Evolutionary conservation across 1,140 invertebrate species (phyloP), one percentile per base, ranked within the genome.

Genomic region (Bombus sibiricus): DNA sequence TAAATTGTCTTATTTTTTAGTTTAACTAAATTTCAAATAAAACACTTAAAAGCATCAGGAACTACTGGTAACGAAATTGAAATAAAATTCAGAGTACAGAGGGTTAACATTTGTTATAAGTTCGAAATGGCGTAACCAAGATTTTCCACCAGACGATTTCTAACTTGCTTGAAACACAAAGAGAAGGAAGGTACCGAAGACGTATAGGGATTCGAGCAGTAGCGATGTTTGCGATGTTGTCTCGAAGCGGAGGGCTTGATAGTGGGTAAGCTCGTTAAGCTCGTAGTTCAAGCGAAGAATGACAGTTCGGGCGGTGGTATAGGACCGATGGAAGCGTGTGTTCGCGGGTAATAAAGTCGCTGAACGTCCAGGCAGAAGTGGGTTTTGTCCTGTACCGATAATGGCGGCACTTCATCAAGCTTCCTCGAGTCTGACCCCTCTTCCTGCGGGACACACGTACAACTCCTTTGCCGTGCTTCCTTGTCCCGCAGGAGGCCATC

Each of bases 331-430:
- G 91, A 92, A 91, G 91, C 89, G 89, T 89, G 90, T 92, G 91
- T 90, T 92, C 92, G 93, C 93, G 93, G 92, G 92, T 94, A 94
- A 95, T 95, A 95, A 95, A 94, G 93, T 93, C 92, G 92, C 91
- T 92, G 89, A 87, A 82, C 82, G 89, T 88, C 87, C 87, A 81
- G 64, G 71, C 80, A 80, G 84, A 93, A 93, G 92, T 93, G 91
- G 92, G 92, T 94, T 94, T 94, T 93, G 94, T 94, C 93, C 92
- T 92, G 92, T 92, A 92, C 93, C 92, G 93, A 95, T 95, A 94
- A 95, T 94, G 93, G 92, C 88, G 81, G 90, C 93, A 95, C 94
- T 94, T 95, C 93, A 95, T 95, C 94, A 95, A 92, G 91, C 91
- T 86, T 86, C 83, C 84, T 81, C 73, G 59, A 62, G 32, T 41